phyloP scores from a whole-genome alignment of 2,888 invertebrate species.

The Dolichopus griseipennis region DNA sequence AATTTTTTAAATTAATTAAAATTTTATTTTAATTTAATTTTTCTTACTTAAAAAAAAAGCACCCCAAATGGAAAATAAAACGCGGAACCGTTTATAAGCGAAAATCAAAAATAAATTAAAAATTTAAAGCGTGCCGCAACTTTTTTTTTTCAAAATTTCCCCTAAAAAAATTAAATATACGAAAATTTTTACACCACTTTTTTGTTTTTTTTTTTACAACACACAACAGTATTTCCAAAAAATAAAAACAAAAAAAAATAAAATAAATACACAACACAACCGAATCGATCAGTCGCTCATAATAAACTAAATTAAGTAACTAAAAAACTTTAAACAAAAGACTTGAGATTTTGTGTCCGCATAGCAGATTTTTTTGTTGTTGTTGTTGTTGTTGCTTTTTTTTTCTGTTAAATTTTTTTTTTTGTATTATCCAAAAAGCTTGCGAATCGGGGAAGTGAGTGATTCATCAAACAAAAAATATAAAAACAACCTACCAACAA shows the following conservation, averaged over 20 bases:
- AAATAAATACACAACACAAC: neutral
- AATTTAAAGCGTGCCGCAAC: neutral
- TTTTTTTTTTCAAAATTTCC: neutral
- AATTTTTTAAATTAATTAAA: neutral
- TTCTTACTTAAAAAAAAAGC: neutral
- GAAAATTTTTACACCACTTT: neutral
- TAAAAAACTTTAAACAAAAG: conserved; percentile 1
- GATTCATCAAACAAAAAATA: neutral
- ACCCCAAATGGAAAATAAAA: neutral
- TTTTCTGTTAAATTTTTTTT: neutral
- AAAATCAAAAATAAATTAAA: neutral
- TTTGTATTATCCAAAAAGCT: conserved; percentile 6
- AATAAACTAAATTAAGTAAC: neutral
- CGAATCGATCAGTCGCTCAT: conserved; percentile 3
- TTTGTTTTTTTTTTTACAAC: neutral
- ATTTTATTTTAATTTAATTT: neutral
- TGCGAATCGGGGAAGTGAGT: conserved; percentile 2
- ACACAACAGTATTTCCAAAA: no score
- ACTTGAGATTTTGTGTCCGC: neutral
- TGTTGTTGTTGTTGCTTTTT: neutral
- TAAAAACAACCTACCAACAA: neutral
- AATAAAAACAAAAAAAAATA: no score
- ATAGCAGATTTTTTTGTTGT: neutral
- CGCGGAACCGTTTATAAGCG: neutral
- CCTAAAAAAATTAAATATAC: neutral